Percentiles rank a stretch among this genome's conserved stretches.
These are phyloP conservation scores for Willisornis vidua DNA, from an alignment of 2,113 vertebrate species.

Conservation along the genomic window DNA sequence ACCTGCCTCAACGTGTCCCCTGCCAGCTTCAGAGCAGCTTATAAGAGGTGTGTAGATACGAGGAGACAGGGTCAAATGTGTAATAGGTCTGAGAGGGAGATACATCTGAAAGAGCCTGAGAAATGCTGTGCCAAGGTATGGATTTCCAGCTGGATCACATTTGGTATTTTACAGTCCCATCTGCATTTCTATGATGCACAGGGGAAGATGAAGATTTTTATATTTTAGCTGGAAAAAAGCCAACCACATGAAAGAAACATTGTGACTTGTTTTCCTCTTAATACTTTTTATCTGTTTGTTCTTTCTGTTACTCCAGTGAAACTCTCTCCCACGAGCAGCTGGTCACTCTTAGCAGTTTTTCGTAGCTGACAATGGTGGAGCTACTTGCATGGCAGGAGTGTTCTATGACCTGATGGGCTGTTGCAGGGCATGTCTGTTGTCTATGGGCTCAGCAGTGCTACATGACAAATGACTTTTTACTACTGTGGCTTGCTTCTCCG, in stretches of 20 bases:
- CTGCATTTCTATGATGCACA: background rate
- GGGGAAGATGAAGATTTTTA: background rate
- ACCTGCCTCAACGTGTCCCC: accelerated
- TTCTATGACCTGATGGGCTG: background rate
- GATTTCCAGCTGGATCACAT: background rate
- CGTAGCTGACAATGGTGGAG: background rate
- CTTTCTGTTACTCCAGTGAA: background rate
- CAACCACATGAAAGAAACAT: background rate
- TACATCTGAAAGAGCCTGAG: background rate
- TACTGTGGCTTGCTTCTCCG: background rate
- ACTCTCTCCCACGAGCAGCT: background rate
- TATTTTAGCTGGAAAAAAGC: conserved; percentile 3
- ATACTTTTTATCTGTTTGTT: background rate
- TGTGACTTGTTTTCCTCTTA: background rate
- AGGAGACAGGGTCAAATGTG: background rate
- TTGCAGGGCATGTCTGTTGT: background rate
- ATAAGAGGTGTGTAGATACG: background rate
- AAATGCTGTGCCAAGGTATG: background rate
- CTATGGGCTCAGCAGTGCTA: background rate
- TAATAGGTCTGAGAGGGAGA: background rate
- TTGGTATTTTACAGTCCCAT: background rate
- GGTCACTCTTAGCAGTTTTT: background rate
- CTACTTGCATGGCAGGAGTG: background rate
- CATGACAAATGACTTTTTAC: background rate
- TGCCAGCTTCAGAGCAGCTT: background rate